Evolutionary conservation across 2,888 invertebrate species (phyloP), one percentile per base, ranked within the genome.

Genomic region (Drosophila anceps): DNA sequence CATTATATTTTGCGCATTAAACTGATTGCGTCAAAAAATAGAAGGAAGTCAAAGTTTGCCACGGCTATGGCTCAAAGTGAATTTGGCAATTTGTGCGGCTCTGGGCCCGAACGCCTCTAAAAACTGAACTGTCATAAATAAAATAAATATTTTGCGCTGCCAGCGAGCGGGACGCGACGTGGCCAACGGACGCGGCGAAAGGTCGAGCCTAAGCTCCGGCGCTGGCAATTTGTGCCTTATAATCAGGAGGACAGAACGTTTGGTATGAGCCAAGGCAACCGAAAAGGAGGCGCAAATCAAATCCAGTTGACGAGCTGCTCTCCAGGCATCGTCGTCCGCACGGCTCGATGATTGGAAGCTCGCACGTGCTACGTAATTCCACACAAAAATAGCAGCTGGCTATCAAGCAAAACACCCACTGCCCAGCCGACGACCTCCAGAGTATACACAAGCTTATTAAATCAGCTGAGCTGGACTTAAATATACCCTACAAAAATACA

Each of bases 71-170:
- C 78, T 60, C 78, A 77, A 76, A 76, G 73, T 76, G 77, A 76
- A 68, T 76, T 68, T 64, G 50, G 67, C 59, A 62, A 75, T 75
- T 75, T 75, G 69, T 63, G 69, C 37, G 31, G 39, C 50, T 48
- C 31, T 31, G 35, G 53, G 43, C 37, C 27, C 57, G 46, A 15
- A 43, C 24, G 58, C 65, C 76, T 77, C 57, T 70, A 77, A 50
- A 50, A 77, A 64, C 76, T 62, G 79, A 71, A 67, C 74, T 77
- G 75, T 77, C 77, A 78, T 77, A 77, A 77, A 77, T 77, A 77
- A 77, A 78, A 71, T 74, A 77, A 78, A 77, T 77, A 77, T 77
- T 74, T 77, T 64, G 41, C 41, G 66, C 64, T 48, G 78, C 65
- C 73, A 76, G 72, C 61, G 65, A 76, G 73, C 63, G 10, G 1